Percentiles rank a stretch among this genome's conserved stretches.
Evolutionary conservation across 2,797 vertebrate species (phyloP).

Genomic region (Heliangelus exortis): DNA sequence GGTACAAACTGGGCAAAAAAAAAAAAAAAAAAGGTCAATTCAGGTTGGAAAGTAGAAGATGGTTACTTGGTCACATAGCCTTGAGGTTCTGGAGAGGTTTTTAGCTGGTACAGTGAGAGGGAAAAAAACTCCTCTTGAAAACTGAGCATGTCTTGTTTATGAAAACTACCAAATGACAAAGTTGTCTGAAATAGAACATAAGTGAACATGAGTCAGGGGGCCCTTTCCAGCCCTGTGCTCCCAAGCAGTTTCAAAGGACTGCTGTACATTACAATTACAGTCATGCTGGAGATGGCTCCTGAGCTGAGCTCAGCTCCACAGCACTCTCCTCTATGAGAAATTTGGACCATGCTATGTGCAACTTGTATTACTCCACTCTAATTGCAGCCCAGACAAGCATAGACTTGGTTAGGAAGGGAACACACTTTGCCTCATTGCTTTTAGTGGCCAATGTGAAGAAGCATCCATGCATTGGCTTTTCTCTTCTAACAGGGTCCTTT

Average conservation of each 20-base stretch:
- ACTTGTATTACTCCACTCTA: not conserved
- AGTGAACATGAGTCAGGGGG: conserved; percentile 19
- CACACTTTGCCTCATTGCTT: not conserved
- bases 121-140: not conserved
- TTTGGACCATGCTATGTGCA: not conserved
- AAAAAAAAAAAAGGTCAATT: not conserved
- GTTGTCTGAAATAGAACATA: not conserved
- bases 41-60: not conserved
- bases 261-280: not conserved
- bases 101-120: not conserved
- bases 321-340: not conserved
- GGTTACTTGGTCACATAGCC: not conserved
- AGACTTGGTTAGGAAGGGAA: not conserved
- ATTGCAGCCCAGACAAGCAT: conserved; percentile 26
- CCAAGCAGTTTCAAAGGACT: conserved; percentile 28
- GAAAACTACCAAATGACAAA: not conserved
- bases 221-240: not conserved
- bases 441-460: not conserved
- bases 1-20: not conserved
- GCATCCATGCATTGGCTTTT: not conserved
- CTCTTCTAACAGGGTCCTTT: not conserved
- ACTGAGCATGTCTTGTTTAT: not conserved
- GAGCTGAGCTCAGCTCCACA: conserved; percentile 6
- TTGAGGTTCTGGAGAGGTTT: not conserved
- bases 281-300: not conserved